Evolutionary conservation across 2,113 vertebrate genomes (phyloP).

Genomic region (Cyanistes caeruleus): DNA sequence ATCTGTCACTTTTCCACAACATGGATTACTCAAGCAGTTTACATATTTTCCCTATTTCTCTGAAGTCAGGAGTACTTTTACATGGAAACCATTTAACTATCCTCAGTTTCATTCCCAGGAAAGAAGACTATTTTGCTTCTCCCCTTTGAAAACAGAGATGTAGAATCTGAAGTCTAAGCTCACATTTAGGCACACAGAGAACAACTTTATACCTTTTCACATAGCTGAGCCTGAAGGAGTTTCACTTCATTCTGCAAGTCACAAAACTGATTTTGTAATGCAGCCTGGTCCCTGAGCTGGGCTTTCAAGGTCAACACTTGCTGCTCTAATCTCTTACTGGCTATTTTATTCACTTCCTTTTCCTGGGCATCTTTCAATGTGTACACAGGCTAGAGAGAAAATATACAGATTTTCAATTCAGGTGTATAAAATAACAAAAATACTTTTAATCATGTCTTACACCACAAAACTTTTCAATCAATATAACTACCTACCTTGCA

Average conservation of each 20-base stretch:
- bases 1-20: not conserved
- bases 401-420: not conserved
- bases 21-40: not conserved
- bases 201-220: slow-evolving; percentile 71
- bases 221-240: slow-evolving; percentile 70
- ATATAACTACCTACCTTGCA: not conserved
- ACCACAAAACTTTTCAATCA: not conserved
- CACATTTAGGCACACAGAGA: not conserved
- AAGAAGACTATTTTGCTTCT: not conserved
- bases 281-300: slow-evolving; percentile 71
- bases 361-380: not conserved
- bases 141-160: not conserved
- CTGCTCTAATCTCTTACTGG: slow-evolving; percentile 54
- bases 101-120: not conserved
- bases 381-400: not conserved
- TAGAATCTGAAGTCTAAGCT: not conserved
- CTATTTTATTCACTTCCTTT: slow-evolving; percentile 11
- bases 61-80: not conserved
- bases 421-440: not conserved
- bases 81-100: not conserved
- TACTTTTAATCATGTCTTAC: not conserved
- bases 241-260: not conserved
- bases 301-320: slow-evolving; percentile 69
- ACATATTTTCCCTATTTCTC: not conserved
- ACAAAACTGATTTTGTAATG: not conserved